Conservation (phyloP, 2,888 invertebrate species). For the Hyposoter dolosus region DNA sequence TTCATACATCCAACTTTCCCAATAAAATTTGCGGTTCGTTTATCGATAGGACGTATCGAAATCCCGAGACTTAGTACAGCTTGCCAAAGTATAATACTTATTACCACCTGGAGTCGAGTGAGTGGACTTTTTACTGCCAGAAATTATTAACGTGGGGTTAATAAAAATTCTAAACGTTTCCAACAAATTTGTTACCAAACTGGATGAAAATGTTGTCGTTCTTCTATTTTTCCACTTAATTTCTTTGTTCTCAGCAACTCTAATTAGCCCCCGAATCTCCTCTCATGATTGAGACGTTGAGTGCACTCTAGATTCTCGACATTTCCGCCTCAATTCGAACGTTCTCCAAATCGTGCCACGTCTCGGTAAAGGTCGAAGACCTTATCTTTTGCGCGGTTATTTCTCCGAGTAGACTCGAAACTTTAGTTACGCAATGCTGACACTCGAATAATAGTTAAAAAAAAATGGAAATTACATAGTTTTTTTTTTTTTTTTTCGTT, state of each 20-base stretch:
- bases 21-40: constrained; percentile 57
- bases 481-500: no score
- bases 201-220: not conserved
- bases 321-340: constrained; percentile 56
- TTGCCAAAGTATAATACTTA: constrained; percentile 37
- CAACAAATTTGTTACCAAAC: not conserved
- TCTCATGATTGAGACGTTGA: not conserved
- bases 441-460: not conserved
- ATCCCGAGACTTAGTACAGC: constrained; percentile 25
- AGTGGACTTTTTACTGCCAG: constrained; percentile 12
- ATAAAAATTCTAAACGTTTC: not conserved
- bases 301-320: constrained; percentile 31
- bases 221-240: not conserved
- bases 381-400: constrained; percentile 40
- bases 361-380: constrained; percentile 58
- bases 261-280: not conserved
- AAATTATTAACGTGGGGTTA: constrained; percentile 18
- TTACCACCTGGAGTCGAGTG: constrained; percentile 17
- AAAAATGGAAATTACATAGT: no score
- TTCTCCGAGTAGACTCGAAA: constrained; percentile 10
- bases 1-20: constrained; percentile 34
- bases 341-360: constrained; percentile 25
- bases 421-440: constrained; percentile 13
- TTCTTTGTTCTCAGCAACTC: not conserved
- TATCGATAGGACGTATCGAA: constrained; percentile 68